Evolutionary conservation across 2,888 invertebrate species (phyloP).

Genomic region (Cepaea hortensis): DNA sequence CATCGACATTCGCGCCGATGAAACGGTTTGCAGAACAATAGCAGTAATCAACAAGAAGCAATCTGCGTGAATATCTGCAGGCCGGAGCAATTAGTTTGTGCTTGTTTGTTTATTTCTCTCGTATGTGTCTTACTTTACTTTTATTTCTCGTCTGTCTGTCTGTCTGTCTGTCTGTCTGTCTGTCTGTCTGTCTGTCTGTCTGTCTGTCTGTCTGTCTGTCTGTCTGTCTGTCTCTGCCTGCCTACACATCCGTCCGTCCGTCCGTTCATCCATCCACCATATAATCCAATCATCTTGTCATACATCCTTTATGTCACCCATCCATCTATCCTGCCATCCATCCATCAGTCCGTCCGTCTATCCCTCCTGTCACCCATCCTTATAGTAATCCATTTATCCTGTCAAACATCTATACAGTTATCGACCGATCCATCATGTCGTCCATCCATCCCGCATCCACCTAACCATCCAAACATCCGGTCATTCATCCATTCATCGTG

Average conservation of each 20-base stretch:
- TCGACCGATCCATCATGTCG: background rate
- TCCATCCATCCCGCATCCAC: background rate
- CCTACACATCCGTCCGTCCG: too few species aligned
- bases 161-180: background rate
- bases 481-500: background rate
- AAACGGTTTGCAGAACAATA: too few species aligned
- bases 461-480: background rate
- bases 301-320: background rate
- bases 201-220: slow-evolving; percentile 7
- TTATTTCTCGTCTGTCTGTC: background rate
- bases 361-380: background rate
- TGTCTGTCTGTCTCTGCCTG: background rate
- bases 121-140: background rate
- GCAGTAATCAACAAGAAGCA: too few species aligned
- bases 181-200: background rate
- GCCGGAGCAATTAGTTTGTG: too few species aligned
- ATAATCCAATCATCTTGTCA: background rate
- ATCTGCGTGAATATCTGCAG: too few species aligned
- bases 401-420: background rate
- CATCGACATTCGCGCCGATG: too few species aligned
- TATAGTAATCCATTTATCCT: background rate
- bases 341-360: background rate
- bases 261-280: too few species aligned
- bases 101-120: too few species aligned
- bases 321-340: background rate